Conservation (phyloP, 1,140 invertebrate species). For the Panonychus citri region DNA sequence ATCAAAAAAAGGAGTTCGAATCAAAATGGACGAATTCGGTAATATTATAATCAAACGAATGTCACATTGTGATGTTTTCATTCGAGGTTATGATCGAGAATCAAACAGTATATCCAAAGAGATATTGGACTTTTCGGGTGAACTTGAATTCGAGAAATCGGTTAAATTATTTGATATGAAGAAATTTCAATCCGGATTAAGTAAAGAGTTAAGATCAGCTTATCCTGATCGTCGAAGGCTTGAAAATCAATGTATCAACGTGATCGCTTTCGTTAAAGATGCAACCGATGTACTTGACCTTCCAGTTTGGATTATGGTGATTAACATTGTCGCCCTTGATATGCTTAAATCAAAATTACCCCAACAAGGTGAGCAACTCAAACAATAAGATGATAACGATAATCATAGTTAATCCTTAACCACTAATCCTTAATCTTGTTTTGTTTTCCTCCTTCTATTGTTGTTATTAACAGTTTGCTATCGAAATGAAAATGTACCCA, state of each 20-base stretch:
- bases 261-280: conserved; percentile 67
- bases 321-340: conserved; percentile 85
- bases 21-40: conserved; percentile 81
- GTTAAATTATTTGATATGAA: conserved; percentile 93
- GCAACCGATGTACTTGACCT: conserved; percentile 63
- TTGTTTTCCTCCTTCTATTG: background rate
- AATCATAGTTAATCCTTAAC: too few species aligned
- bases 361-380: too few species aligned
- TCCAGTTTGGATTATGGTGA: conserved; percentile 79
- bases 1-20: conserved; percentile 50
- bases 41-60: conserved; percentile 77
- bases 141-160: conserved; percentile 68
- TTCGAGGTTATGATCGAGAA: conserved; percentile 29
- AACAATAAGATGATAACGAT: too few species aligned
- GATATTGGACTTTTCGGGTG: conserved; percentile 57
- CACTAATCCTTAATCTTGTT: background rate
- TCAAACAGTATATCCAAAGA: conserved; percentile 35
- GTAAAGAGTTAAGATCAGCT: conserved; percentile 48
- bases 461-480: background rate
- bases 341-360: conserved; percentile 56
- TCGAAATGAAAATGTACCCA: background rate
- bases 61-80: conserved; percentile 69
- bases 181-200: conserved; percentile 78
- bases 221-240: conserved; percentile 66
- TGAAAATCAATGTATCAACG: conserved; percentile 69